phyloP scores from a whole-genome alignment of 2,113 vertebrate genomes.

The Elaphurus davidianus region DNA sequence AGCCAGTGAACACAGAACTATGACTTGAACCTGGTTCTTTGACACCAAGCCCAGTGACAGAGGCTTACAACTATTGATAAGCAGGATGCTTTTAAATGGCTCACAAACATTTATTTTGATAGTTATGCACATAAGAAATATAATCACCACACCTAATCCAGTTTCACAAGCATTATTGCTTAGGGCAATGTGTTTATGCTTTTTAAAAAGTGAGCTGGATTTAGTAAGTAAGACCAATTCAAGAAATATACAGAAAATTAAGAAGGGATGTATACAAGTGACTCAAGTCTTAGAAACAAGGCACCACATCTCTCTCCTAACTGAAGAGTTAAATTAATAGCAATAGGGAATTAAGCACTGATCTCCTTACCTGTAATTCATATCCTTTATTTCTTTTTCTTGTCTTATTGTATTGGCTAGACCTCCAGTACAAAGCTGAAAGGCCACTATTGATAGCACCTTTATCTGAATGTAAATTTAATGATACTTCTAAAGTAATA shows the following conservation, averaged over 20 bases:
- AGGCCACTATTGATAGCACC: not conserved
- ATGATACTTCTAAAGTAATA: slow-evolving; percentile 13
- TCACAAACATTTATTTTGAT: not conserved
- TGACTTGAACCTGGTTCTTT: not conserved
- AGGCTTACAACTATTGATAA: not conserved
- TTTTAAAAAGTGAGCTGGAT: not conserved
- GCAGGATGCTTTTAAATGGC: not conserved
- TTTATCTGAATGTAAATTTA: not conserved
- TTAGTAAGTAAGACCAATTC: not conserved
- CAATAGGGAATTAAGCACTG: not conserved
- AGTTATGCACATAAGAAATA: not conserved
- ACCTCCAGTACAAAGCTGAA: not conserved
- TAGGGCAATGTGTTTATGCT: not conserved
- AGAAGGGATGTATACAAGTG: not conserved
- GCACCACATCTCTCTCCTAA: not conserved
- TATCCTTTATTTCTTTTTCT: slow-evolving; percentile 5
- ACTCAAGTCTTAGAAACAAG: not conserved
- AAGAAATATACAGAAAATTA: not conserved
- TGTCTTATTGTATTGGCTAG: not conserved
- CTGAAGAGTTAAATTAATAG: not conserved
- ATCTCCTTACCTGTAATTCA: not conserved
- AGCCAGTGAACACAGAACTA: not conserved
- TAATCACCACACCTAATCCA: not conserved
- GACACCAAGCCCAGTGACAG: not conserved
- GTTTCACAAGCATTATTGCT: not conserved